These are phyloP conservation scores for Thysanoteuthis rhombus DNA, from an alignment of 2,888 invertebrate genomes.

Conservation along the genomic window DNA sequence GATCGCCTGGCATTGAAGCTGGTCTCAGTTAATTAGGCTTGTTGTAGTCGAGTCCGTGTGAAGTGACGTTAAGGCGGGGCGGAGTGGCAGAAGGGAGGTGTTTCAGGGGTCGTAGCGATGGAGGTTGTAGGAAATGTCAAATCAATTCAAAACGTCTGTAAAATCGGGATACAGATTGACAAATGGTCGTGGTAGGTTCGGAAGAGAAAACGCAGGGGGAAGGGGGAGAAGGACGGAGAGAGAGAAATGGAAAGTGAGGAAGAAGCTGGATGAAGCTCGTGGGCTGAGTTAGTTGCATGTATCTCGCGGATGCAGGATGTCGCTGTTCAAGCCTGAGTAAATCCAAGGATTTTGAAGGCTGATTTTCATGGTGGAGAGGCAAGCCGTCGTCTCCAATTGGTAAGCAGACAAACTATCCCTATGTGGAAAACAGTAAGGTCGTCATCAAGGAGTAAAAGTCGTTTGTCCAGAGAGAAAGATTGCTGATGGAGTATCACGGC, in stretches of 20 bases:
- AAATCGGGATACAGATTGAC: background rate
- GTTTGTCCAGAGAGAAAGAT: too few species aligned
- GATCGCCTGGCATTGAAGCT: background rate
- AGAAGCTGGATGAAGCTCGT: background rate
- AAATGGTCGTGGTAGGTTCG: background rate
- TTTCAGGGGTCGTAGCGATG: background rate
- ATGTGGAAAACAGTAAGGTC: too few species aligned
- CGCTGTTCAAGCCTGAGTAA: too few species aligned
- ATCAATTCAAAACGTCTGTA: conserved; percentile 12
- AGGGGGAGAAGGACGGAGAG: background rate
- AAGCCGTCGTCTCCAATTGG: too few species aligned
- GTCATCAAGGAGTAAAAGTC: too few species aligned
- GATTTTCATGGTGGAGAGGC: too few species aligned
- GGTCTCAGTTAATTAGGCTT: conserved; percentile 12
- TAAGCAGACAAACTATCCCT: too few species aligned
- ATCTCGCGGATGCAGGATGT: too few species aligned
- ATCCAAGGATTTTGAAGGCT: too few species aligned
- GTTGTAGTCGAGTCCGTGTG: background rate
- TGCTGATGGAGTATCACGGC: too few species aligned
- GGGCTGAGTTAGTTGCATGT: too few species aligned
- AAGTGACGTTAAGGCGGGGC: background rate
- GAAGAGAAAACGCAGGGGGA: too few species aligned
- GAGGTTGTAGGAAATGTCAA: background rate
- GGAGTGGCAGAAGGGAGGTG: background rate
- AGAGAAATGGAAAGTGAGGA: background rate